phyloP scores from a whole-genome alignment of 53 echinoderm and acorn worm genomes.

The Mesocentrotus franciscanus region DNA sequence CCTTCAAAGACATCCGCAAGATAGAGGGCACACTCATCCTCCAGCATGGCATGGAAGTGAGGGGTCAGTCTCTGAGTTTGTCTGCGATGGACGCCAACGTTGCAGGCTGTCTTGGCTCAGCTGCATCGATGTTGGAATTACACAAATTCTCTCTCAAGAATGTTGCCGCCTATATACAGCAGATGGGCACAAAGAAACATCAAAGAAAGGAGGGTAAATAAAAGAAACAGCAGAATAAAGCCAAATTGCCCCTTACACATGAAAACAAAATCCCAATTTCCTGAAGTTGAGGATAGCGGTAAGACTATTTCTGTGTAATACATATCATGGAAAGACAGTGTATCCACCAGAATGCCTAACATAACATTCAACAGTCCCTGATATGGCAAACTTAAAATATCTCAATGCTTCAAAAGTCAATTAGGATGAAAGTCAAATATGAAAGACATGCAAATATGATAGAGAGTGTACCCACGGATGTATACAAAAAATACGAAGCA shows the following conservation, averaged over 20 bases:
- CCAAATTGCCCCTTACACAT: neutral
- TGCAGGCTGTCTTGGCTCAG: slow-evolving; percentile 57
- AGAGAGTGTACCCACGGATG: neutral
- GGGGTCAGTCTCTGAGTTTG: slow-evolving; percentile 63
- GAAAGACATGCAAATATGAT: neutral
- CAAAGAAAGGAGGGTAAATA: neutral
- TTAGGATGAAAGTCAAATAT: no score
- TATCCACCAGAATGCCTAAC: no score
- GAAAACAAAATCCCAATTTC: neutral
- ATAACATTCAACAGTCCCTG: no score
- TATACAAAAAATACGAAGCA: neutral
- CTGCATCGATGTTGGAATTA: slow-evolving; percentile 3
- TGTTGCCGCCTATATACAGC: neutral
- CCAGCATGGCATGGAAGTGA: slow-evolving; percentile 78
- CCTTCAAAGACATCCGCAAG: slow-evolving; percentile 82
- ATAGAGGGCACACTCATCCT: slow-evolving; percentile 83
- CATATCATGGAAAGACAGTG: no score
- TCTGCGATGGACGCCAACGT: slow-evolving; percentile 67
- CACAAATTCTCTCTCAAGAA: slow-evolving; percentile 38
- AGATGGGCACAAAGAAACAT: neutral
- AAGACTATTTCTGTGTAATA: no score
- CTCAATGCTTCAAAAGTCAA: neutral
- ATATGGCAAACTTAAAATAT: neutral
- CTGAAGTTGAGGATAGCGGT: no score
- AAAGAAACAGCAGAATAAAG: neutral